phyloP scores from a whole-genome alignment of 1,140 invertebrate genomes.

The Tribolium castaneum region DNA sequence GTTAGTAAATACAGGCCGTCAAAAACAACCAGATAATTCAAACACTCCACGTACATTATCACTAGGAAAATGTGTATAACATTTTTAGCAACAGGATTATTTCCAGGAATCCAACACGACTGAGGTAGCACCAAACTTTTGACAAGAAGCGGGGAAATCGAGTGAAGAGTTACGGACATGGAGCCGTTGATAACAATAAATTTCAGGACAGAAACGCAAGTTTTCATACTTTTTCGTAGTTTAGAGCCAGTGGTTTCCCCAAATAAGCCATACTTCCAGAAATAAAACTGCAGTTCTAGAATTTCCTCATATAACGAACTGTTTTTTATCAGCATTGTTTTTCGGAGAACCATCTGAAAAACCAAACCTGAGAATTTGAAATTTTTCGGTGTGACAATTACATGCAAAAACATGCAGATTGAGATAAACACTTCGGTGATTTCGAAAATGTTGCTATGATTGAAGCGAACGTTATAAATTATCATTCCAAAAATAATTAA shows the following conservation, averaged over 20 bases:
- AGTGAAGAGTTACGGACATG: background rate
- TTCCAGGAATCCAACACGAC: background rate
- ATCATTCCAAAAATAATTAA: background rate
- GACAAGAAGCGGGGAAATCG: background rate
- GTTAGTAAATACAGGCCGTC: background rate
- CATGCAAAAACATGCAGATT: background rate
- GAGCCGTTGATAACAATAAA: background rate
- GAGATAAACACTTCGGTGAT: background rate
- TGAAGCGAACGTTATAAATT: background rate
- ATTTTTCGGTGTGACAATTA: background rate
- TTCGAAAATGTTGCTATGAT: background rate
- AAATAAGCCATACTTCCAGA: constrained; percentile 1
- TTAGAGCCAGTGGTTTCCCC: background rate
- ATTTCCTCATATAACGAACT: background rate
- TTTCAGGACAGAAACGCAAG: background rate
- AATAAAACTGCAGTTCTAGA: background rate
- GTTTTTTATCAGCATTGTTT: background rate
- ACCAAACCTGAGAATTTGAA: background rate
- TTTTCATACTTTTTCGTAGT: background rate
- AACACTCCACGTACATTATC: background rate
- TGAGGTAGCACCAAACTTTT: background rate
- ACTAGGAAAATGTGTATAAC: background rate
- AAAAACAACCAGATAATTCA: background rate
- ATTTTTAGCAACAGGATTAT: background rate
- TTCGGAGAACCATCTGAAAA: background rate